Evolutionary conservation across 2,797 vertebrate genomes (phyloP), one percentile per base, ranked within the genome.

Genomic region (Mus caroli): DNA sequence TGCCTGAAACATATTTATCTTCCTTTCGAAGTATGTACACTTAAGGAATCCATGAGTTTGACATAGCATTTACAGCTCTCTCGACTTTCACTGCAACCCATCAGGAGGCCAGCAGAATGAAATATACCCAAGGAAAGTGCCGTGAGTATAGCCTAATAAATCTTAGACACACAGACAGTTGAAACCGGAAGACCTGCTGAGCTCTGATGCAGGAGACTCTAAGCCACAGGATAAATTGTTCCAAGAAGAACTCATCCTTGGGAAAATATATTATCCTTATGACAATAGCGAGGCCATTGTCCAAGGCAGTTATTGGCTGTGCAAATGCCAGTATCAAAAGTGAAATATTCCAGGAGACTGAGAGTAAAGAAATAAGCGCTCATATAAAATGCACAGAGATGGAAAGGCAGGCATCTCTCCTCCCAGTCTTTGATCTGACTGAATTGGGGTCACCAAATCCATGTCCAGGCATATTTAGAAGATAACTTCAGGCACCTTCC

Each of bases 211-310:
- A 40, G 71, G 77, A 58, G 11, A 95, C 69, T 69, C 76, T 97
- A 86, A 96, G 86, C 78, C 78, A 86, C 37, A 56, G 43, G 64
- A 95, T 92, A 90, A 94, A 89, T 92, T 93, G 95, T 95, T 95
- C 67, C 85, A 93, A 96, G 85, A 94, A 95, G 94, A 96, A 84
- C 86, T 96, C 93, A 96, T 97, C 58, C 95, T 91, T 89, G 67
- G 93, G 84, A 97, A 97, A 95, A 92, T 92, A 96, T 87, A 91
- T 97, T 96, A 95, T 93, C 71, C 64, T 34, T 96, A 91, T 88
- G 96, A 92, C 90, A 92, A 93, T 88, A 95, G 62, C 64, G 94
- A 96, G 88, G 80, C 78, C 78, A 91, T 78, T 54, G 26, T 91
- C 75, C 78, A 91, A 90, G 85, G 37, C 69, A 93, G 88, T 94